Conservation (phyloP, 2,797 vertebrate species). For the Oreonectes daqikongensis region DNA sequence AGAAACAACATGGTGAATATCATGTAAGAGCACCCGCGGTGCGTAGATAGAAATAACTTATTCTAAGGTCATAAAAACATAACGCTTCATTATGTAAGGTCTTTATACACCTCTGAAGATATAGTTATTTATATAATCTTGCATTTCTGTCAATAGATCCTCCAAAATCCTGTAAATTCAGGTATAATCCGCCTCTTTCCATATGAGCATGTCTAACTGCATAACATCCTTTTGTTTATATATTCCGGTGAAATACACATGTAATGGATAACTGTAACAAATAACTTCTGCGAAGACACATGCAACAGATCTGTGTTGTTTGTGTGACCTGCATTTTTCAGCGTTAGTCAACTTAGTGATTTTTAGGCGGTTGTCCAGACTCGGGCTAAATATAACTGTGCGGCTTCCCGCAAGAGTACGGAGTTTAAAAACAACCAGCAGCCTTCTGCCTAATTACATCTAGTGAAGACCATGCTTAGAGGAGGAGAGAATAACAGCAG, state of each 20-base stretch:
- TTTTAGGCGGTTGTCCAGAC: constrained; percentile 74
- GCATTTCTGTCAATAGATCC: too few relatives aligned
- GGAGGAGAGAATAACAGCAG: constrained; percentile 7
- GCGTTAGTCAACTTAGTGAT: constrained; percentile 73
- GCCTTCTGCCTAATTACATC: constrained; percentile 74
- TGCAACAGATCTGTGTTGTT: constrained; percentile 65
- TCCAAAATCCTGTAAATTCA: constrained; percentile 1
- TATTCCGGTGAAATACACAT: too few relatives aligned
- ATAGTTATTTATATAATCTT: too few relatives aligned
- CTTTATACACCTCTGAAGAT: too few relatives aligned
- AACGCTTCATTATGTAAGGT: too few relatives aligned
- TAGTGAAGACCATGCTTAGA: constrained; percentile 30
- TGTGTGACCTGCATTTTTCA: constrained; percentile 72
- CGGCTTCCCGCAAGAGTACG: constrained; percentile 74
- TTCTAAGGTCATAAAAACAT: too few relatives aligned
- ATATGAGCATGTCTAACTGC: not conserved
- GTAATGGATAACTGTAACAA: not conserved
- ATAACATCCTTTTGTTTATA: too few relatives aligned
- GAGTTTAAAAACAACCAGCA: constrained; percentile 79
- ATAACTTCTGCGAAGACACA: not conserved
- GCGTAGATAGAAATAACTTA: too few relatives aligned
- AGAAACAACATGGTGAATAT: too few relatives aligned
- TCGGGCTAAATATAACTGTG: constrained; percentile 78
- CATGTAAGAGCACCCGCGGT: too few relatives aligned
- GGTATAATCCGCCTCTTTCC: too few relatives aligned